Conservation (phyloP, 1,140 invertebrate species). For the Habropoda laboriosa region DNA sequence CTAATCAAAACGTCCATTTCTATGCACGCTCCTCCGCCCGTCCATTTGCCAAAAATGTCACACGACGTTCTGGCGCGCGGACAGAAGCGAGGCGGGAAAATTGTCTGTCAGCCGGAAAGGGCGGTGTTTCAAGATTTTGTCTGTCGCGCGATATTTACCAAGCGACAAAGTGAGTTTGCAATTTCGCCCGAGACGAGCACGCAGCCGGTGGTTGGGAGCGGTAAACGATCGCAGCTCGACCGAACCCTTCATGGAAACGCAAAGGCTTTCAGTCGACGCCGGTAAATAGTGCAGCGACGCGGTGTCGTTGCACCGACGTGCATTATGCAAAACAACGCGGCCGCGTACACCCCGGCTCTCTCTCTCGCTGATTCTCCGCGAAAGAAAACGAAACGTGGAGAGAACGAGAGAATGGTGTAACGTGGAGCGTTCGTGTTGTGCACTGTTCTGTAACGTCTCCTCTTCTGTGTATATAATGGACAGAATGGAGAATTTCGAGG, state of each 20-base stretch:
- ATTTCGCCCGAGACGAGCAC: neutral
- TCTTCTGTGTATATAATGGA: neutral
- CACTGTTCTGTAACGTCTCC: neutral
- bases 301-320: slow-evolving; percentile 25
- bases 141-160: slow-evolving; percentile 13
- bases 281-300: slow-evolving; percentile 1
- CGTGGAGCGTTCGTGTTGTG: neutral
- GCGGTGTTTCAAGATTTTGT: neutral
- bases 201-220: neutral
- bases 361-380: neutral
- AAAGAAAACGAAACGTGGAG: neutral
- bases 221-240: slow-evolving; percentile 9
- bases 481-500: neutral
- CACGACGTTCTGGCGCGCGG: neutral
- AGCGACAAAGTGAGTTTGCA: slow-evolving; percentile 1
- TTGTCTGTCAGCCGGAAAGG: neutral
- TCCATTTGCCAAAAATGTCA: neutral
- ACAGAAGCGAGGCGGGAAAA: neutral
- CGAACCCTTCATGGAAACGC: neutral
- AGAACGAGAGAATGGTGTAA: neutral
- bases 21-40: neutral
- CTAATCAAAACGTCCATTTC: too few relatives aligned
- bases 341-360: neutral
- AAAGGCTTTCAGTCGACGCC: slow-evolving; percentile 15
- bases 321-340: slow-evolving; percentile 26